Evolutionary conservation across 2,113 vertebrate genomes (phyloP).

Genomic region (Phalacrocorax brasilianus): DNA sequence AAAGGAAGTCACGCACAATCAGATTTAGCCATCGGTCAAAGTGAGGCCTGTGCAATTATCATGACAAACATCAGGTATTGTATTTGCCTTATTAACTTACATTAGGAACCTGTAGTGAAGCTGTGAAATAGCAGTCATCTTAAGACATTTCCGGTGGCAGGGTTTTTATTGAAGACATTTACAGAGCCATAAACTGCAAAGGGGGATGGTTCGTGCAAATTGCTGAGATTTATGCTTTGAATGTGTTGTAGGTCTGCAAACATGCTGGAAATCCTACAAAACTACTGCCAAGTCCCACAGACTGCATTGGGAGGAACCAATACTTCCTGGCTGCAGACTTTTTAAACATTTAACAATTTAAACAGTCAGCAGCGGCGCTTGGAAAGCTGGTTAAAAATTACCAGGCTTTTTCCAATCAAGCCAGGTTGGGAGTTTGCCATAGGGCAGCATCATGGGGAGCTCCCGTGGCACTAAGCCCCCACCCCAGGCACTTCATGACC

Average conservation of each 20-base stretch:
- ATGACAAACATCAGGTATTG: background rate
- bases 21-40: background rate
- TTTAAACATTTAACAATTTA: background rate
- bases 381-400: background rate
- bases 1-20: background rate
- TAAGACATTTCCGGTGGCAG: background rate
- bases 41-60: background rate
- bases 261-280: background rate
- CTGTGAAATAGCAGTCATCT: constrained; percentile 5
- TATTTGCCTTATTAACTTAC: constrained; percentile 16
- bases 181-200: background rate
- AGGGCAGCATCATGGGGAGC: background rate
- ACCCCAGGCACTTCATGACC: background rate
- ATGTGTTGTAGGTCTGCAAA: background rate
- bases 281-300: background rate
- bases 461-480: background rate
- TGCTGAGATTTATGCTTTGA: background rate
- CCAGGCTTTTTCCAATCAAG: background rate
- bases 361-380: background rate
- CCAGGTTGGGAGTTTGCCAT: background rate
- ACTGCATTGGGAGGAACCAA: background rate
- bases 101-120: background rate
- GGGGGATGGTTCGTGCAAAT: background rate
- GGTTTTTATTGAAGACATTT: constrained; percentile 23
- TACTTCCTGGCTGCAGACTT: background rate